These are phyloP conservation scores for Psophia crepitans DNA, from an alignment of 2,113 vertebrate genomes.

Conservation along the genomic window DNA sequence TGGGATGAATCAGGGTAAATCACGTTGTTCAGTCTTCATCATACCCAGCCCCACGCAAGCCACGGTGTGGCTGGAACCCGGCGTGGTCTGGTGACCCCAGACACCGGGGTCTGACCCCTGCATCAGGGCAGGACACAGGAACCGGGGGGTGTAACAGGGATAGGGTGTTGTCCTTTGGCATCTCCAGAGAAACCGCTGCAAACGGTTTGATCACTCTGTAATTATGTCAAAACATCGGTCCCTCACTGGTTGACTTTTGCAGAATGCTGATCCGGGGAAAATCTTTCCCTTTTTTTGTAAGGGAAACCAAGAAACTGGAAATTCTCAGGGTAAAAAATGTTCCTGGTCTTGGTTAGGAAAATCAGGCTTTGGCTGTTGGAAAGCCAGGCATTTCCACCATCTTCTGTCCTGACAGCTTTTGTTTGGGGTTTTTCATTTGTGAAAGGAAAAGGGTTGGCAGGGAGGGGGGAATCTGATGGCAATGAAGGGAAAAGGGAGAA, in stretches of 20 bases:
- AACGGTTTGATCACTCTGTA: not conserved
- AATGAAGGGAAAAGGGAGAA: not conserved
- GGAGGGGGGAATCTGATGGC: conserved; percentile 2
- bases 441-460: conserved; percentile 20
- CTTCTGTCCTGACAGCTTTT: conserved; percentile 63
- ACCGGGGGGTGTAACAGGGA: not conserved
- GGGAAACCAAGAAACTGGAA: not conserved
- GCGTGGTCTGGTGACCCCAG: not conserved
- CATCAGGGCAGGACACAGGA: not conserved
- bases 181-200: not conserved
- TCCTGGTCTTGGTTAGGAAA: not conserved
- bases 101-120: not conserved
- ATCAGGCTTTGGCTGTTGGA: not conserved
- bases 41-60: not conserved
- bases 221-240: not conserved
- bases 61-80: not conserved
- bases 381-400: not conserved
- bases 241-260: not conserved
- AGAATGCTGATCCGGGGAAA: not conserved
- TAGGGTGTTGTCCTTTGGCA: not conserved
- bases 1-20: not conserved
- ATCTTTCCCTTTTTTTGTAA: not conserved
- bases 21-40: rapidly evolving
- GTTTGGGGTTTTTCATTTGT: conserved; percentile 35
- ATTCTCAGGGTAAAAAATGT: not conserved